These are phyloP conservation scores for Incurvaria masculella DNA, from an alignment of 2,888 invertebrate genomes.

Conservation along the genomic window DNA sequence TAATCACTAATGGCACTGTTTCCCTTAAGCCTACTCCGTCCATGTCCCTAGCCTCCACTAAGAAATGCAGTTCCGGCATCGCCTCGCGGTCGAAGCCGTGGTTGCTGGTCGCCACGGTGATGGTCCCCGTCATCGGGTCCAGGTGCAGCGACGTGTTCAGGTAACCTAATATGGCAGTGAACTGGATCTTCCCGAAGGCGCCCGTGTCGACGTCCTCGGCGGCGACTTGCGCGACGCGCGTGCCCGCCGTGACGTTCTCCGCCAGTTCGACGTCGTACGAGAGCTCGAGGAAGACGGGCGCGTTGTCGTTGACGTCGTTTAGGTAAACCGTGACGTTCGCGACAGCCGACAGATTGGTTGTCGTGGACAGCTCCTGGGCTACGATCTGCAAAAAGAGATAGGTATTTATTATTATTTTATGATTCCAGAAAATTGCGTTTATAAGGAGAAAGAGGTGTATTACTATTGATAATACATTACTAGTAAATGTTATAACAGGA, in stretches of 20 bases:
- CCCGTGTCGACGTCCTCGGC: conserved; percentile 82
- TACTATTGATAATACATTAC: neutral
- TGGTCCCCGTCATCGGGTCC: conserved; percentile 73
- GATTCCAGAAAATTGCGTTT: too few relatives aligned
- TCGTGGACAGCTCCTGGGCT: conserved; percentile 77
- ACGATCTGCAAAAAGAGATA: conserved; percentile 56
- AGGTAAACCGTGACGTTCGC: conserved; percentile 78
- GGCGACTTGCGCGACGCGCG: conserved; percentile 69
- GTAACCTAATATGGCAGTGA: conserved; percentile 72
- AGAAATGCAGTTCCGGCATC: conserved; percentile 71
- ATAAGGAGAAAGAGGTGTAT: neutral
- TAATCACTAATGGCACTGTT: conserved; percentile 69
- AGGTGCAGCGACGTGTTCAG: conserved; percentile 76
- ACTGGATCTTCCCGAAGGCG: conserved; percentile 72
- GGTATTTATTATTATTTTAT: neutral
- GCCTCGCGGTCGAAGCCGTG: conserved; percentile 81
- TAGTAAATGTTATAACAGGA: neutral
- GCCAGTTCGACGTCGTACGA: conserved; percentile 72
- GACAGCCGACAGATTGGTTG: conserved; percentile 68
- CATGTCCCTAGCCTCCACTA: conserved; percentile 85
- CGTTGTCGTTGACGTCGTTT: conserved; percentile 85
- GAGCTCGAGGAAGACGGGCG: conserved; percentile 72
- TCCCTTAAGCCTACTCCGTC: conserved; percentile 77
- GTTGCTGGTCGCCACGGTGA: conserved; percentile 74
- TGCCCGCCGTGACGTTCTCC: conserved; percentile 77